Evolutionary conservation across 2,888 invertebrate species (phyloP), one percentile per base, ranked within the genome.

Genomic region (Epinotia nisella): DNA sequence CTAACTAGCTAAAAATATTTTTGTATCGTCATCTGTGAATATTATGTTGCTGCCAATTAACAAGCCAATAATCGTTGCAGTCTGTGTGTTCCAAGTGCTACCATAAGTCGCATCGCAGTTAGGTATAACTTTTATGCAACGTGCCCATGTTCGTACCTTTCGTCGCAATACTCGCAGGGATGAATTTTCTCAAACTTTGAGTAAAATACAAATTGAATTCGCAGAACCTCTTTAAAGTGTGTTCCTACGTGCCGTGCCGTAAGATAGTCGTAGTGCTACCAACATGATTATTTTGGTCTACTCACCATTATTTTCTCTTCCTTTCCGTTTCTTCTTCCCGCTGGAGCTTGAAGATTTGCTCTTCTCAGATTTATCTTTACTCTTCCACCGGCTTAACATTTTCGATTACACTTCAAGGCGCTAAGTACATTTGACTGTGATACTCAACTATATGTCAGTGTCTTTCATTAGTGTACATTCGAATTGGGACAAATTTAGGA

Each of bases 351-450:
- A 88, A 55, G 90, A 90, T 82, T 95, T 95, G 76, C 94, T 92
- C 90, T 96, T 96, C 84, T 96, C 95, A 78, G 96, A 94, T 90
- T 97, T 97, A 90, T 97, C 97, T 94, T 97, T 97, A 87, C 96
- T 97, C 89, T 97, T 97, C 97, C 97, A 97, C 84, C 97, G 96
- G 84, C 96, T 97, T 89, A 97, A 94, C 97, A 97, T 97, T 88
- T 89, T 83, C 58, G 29, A 64, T 70, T 71, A 71, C 66, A 71
- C 56, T 53, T 41, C 15, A 53, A 62, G 19, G 24, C 24, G 21
- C 39, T 62, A 59, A 64, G 68, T 64, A 41, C 73, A 73, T 73
- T 73, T 73, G 56, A 49, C 67, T 56, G 13, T 35, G 21, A 10
- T 55, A 59, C 53, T 39, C 53, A 17, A 67, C 59, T 66, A 45